Evolutionary conservation across 2,797 vertebrate genomes (phyloP), one percentile per base, ranked within the genome.

Genomic region (Characodon lateralis): DNA sequence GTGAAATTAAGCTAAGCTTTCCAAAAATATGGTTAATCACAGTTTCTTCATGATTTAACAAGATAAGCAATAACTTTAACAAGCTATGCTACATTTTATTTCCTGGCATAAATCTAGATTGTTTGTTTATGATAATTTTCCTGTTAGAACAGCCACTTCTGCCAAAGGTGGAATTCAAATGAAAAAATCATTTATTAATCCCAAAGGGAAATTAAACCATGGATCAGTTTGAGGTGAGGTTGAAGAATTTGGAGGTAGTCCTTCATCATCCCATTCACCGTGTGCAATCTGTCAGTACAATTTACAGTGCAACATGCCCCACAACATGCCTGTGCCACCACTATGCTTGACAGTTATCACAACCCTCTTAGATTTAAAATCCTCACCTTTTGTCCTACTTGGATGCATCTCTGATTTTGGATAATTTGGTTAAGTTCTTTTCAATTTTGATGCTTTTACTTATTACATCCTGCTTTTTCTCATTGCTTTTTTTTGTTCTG

Each of bases 401-500:
- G 39, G 22, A 68, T 43, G 10, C 39, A 43, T 10, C 22, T 68
- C 22, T 43, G 39, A 68, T 68, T 68, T n/a, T 65, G 7, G 31
- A 65, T 22, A 22, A 46, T 46, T 3, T 6, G 16, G 18, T 53
- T 4, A 68, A 41, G 35, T 66, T 66, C 65, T 80, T 73, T 53
- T 26, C 79, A 72, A 74, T 5, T 28, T 43, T 50, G 75, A 58
- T 41, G 24, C 63, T 81, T 10, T 3, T 16, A 26, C 66, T 74
- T 55, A 12, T 50, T 46, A 46, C 24, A 18, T 22, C 61, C 22
- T 61, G 50, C 61, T 71, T 70, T 22, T 12, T 51, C n/a, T 75
- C 55, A 3, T 20, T 50, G 41, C 53, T 35, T 16, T 69, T 22
- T 68, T 72, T 46, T 24, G 14, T 76, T 77, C 58, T 69, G 86